phyloP scores from a whole-genome alignment of 2,113 vertebrate genomes.

The Egretta garzetta region DNA sequence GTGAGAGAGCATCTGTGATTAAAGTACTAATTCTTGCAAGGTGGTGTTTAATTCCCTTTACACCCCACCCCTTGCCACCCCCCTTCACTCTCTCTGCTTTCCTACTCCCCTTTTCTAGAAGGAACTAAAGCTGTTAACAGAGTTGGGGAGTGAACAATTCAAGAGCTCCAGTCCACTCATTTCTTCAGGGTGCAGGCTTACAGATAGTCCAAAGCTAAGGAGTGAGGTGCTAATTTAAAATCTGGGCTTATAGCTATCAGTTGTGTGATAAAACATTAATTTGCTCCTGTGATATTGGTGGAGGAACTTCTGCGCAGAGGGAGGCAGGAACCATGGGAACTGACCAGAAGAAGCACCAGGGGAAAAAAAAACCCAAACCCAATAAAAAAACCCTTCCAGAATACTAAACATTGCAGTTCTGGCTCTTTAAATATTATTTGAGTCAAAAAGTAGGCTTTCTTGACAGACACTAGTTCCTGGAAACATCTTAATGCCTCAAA shows the following conservation, averaged over 20 bases:
- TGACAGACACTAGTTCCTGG: background rate
- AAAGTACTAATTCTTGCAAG: background rate
- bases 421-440: background rate
- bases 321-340: too few relatives aligned
- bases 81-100: background rate
- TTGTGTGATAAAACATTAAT: background rate
- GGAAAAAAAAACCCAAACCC: background rate
- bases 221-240: background rate
- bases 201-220: background rate
- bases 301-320: background rate
- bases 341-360: background rate
- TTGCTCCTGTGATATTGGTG: background rate
- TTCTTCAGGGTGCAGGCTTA: background rate
- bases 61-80: fast-evolving
- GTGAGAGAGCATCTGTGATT: background rate
- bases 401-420: background rate
- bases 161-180: constrained; percentile 26
- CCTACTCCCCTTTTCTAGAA: background rate
- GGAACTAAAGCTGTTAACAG: background rate
- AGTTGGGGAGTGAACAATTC: background rate
- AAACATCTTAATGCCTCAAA: background rate
- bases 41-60: background rate
- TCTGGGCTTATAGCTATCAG: background rate
- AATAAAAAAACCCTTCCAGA: background rate
- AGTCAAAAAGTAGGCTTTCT: background rate